phyloP scores from a whole-genome alignment of 92 coral and sea anemone species.

The Virgularia gustaviana region DNA sequence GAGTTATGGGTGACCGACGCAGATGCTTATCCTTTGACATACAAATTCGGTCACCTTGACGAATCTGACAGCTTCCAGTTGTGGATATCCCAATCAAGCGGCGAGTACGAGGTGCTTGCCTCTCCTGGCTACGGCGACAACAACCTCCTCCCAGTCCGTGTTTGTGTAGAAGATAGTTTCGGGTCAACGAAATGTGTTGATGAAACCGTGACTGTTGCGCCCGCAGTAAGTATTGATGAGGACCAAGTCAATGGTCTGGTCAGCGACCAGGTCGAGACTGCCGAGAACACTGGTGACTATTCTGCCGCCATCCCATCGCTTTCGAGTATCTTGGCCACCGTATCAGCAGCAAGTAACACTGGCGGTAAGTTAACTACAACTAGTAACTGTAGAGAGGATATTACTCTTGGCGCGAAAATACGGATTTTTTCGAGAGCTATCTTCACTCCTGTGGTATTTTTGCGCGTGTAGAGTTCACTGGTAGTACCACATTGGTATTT shows the following conservation, averaged over 20 bases:
- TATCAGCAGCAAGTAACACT: constrained; percentile 9
- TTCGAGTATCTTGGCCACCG: constrained; percentile 29
- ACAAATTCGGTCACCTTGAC: constrained; percentile 42
- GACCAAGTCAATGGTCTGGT: background rate
- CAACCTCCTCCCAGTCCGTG: constrained; percentile 15
- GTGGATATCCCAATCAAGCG: constrained; percentile 29
- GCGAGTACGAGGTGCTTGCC: background rate
- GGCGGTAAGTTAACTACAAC: constrained; percentile 45
- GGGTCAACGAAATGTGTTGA: constrained; percentile 36
- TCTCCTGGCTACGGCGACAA: constrained; percentile 44
- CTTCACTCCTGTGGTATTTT: background rate
- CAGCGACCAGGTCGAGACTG: background rate
- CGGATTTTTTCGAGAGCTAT: too few relatives aligned
- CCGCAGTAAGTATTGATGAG: constrained; percentile 3
- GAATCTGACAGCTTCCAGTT: constrained; percentile 23
- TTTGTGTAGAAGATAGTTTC: constrained; percentile 46
- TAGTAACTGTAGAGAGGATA: too few relatives aligned
- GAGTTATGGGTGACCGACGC: constrained; percentile 38
- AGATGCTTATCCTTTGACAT: constrained; percentile 42
- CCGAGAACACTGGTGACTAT: constrained; percentile 27
- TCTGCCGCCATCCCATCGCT: constrained; percentile 33
- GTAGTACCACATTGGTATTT: background rate
- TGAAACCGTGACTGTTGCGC: constrained; percentile 31
- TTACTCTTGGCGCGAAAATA: too few relatives aligned
- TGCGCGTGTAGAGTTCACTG: background rate